These are phyloP conservation scores for Hexactinellida sp. DNA, from an alignment of 37 sponge, comb jelly and placozoan species.

Conservation along the genomic window DNA sequence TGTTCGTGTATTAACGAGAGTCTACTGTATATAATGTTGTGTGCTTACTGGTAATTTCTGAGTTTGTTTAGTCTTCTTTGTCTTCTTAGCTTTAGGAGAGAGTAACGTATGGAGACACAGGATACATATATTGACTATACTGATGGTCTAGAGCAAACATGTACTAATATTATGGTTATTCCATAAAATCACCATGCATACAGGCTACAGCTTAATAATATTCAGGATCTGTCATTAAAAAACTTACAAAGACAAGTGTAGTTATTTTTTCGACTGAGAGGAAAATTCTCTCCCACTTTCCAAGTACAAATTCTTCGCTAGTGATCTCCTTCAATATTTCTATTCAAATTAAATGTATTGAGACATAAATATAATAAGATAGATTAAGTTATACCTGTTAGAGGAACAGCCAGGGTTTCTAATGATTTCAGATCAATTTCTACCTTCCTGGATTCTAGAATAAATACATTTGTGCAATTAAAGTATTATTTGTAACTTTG, in stretches of 20 bases:
- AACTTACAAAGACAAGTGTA: background rate
- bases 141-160: slow-evolving; percentile 2
- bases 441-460: background rate
- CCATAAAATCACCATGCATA: too few relatives aligned
- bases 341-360: too few relatives aligned
- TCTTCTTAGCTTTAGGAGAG: background rate
- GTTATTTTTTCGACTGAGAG: background rate
- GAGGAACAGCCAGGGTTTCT: background rate
- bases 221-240: too few relatives aligned
- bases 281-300: background rate
- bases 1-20: too few relatives aligned
- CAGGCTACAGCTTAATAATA: too few relatives aligned
- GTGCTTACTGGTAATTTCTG: background rate
- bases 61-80: background rate
- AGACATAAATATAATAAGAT: background rate
- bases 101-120: background rate
- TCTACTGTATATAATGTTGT: too few relatives aligned
- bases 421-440: background rate
- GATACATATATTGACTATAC: background rate
- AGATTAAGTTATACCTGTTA: background rate
- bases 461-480: background rate
- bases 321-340: background rate
- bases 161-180: too few relatives aligned
- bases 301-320: background rate
- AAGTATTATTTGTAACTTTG: too few relatives aligned